Base-by-base conservation (phyloP, 2,797 vertebrate genomes). In the Artibeus jamaicensis region DNA sequence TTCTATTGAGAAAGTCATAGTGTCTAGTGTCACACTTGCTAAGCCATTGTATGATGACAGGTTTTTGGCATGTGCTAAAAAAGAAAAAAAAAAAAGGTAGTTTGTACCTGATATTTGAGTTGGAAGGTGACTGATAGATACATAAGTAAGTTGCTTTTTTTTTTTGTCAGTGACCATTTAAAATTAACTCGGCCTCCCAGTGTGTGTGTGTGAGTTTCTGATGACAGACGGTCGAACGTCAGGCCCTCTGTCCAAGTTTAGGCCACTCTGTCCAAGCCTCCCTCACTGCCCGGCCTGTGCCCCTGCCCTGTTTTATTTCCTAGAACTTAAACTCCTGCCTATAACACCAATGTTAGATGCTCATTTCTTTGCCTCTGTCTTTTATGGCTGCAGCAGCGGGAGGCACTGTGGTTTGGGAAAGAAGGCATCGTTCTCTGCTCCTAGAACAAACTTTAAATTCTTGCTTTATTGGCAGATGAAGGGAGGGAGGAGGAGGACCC, bases 61-160 rank as follows among this genome's bases (percentile, higher is more conserved):
- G 16, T 74, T 78, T 92, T 48, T 96, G 97, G 93, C 89, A 6
- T 62, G 12, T 55, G 82, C 85, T 59, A 50, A 50, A 50, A 48
- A 39, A 92, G 94, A 94, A 84, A 50, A 50, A 50, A 48, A 39
- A 92, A 95, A 94, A 84, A 71, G 71, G 62, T 85, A 88, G 76
- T 93, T 93, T 96, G 94, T 95, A 79, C 73, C 86, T 86, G 74
- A 62, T 71, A 68, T 32, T 84, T 96, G 91, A 97, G 87, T 93
- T 93, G 97, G 55, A 59, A 95, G 71, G 62, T 70, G 76, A 78
- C 26, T 42, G 50, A 55, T 59, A 5, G 50, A 55, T 59, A 5
- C 22, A 12, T 76, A 77, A 88, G 53, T 55, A n/a, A 44, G 62
- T 55, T 90, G 86, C 29, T 55, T 94, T 78, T 86, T 90, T 2